Percentiles rank a stretch among this genome's conserved stretches.
phyloP scores from a whole-genome alignment of 2,888 invertebrate species.

The Taenaris catops region DNA sequence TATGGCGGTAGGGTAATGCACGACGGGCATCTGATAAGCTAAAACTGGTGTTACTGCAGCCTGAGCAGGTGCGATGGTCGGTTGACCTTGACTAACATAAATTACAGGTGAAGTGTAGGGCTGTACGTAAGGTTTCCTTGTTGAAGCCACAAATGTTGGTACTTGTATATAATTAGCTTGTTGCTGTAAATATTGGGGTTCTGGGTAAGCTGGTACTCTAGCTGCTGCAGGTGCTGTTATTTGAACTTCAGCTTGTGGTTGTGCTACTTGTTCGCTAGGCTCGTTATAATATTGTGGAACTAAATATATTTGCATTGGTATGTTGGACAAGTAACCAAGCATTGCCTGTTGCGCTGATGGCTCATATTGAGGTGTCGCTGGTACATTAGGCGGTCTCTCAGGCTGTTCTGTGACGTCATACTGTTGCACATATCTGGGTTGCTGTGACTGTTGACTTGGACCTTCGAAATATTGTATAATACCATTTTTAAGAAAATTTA shows the following conservation, averaged over 20 bases:
- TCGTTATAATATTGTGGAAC: slow-evolving; percentile 65
- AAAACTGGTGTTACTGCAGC: slow-evolving; percentile 45
- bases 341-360: slow-evolving; percentile 43
- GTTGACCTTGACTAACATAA: slow-evolving; percentile 50
- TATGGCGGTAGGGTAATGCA: slow-evolving; percentile 45
- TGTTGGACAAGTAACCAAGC: slow-evolving; percentile 64
- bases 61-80: slow-evolving; percentile 40
- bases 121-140: slow-evolving; percentile 47
- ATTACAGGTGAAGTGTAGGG: slow-evolving; percentile 42
- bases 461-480: slow-evolving; percentile 49
- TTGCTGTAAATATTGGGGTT: slow-evolving; percentile 44
- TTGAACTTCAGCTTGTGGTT: slow-evolving; percentile 35
- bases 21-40: slow-evolving; percentile 50
- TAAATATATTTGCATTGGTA: slow-evolving; percentile 70
- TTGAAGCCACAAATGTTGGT: slow-evolving; percentile 46
- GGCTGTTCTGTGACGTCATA: slow-evolving; percentile 64
- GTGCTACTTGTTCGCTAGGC: slow-evolving; percentile 34
- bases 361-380: slow-evolving; percentile 38
- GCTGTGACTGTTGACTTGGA: slow-evolving; percentile 37
- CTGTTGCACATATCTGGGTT: slow-evolving; percentile 57
- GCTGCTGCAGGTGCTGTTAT: slow-evolving; percentile 35
- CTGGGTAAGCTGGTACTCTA: slow-evolving; percentile 36
- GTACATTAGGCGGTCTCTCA: slow-evolving; percentile 35
- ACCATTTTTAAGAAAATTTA: slow-evolving; percentile 56
- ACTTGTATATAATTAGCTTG: slow-evolving; percentile 53